Conservation (phyloP, 2,888 invertebrate genomes). For the Vesta saturnalis region DNA sequence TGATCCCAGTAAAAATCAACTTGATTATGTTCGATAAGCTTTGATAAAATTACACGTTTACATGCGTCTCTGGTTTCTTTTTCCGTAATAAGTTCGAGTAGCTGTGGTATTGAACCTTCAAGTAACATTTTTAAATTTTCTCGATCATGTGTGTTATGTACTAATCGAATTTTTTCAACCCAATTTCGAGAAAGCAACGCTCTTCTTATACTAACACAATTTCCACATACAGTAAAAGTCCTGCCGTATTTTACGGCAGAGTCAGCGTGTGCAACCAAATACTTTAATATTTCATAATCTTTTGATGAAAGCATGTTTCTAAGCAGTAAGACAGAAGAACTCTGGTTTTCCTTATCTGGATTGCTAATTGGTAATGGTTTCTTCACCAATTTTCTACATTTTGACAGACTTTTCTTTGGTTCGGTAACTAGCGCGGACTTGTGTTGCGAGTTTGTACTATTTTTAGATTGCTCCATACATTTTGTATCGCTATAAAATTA, state of each 20-base stretch:
- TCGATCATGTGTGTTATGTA: conserved; percentile 54
- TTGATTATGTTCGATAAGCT: conserved; percentile 69
- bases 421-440: no score
- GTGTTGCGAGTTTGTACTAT: no score
- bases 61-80: conserved; percentile 50
- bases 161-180: conserved; percentile 73
- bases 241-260: conserved; percentile 65
- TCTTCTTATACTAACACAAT: conserved; percentile 65
- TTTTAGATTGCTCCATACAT: no score
- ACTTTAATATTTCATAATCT: no score
- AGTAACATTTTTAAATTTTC: conserved; percentile 46
- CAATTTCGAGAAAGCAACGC: conserved; percentile 75
- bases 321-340: no score
- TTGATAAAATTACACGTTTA: conserved; percentile 64
- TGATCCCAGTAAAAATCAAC: conserved; percentile 80
- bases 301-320: no score
- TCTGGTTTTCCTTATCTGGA: no score
- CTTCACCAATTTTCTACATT: no score
- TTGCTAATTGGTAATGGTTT: no score
- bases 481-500: no score
- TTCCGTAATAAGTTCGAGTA: conserved; percentile 52
- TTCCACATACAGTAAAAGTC: conserved; percentile 68
- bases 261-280: no score
- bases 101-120: conserved; percentile 48
- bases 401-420: no score